phyloP scores from a whole-genome alignment of 2,113 vertebrate genomes.

The Xiphophorus maculatus region DNA sequence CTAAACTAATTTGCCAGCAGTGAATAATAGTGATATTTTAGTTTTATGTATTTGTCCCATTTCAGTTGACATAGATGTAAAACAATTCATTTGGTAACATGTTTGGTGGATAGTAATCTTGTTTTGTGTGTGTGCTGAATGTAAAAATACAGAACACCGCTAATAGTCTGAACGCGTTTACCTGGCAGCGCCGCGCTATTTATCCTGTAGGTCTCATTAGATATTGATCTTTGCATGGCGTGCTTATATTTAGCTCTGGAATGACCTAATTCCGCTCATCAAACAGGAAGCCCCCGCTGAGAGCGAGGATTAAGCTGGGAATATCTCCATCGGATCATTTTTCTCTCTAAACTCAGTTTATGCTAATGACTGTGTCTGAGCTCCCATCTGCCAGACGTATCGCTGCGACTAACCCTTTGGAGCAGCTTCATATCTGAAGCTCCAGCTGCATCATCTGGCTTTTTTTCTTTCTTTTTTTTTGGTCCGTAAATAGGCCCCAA shows the following conservation, averaged over 20 bases:
- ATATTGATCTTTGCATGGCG: slow-evolving; percentile 30
- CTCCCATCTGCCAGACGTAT: not conserved
- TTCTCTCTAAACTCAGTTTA: slow-evolving; percentile 18
- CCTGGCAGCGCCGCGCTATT: not conserved
- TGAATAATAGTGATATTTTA: no score
- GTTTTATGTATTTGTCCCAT: no score
- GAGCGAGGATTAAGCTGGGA: slow-evolving; percentile 20
- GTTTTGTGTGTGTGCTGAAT: no score
- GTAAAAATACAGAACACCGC: no score
- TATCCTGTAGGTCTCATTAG: not conserved
- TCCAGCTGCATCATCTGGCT: not conserved
- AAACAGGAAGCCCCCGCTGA: slow-evolving; percentile 16
- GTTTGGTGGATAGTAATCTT: no score
- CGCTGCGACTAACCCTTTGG: not conserved
- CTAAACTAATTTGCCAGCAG: no score
- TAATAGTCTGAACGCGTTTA: not conserved
- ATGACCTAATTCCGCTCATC: slow-evolving; percentile 24
- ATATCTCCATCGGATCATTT: slow-evolving; percentile 23
- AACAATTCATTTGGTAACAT: no score
- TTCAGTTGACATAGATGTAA: no score
- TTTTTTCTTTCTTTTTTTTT: not conserved
- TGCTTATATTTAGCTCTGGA: slow-evolving; percentile 35
- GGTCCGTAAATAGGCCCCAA: not conserved
- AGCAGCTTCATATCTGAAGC: not conserved
- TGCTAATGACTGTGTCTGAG: slow-evolving; percentile 21